A percentile compares a stretch with the other conserved stretches of the same genome.
Conservation (phyloP, 1,140 invertebrate species). For the Goniozus legneri region DNA sequence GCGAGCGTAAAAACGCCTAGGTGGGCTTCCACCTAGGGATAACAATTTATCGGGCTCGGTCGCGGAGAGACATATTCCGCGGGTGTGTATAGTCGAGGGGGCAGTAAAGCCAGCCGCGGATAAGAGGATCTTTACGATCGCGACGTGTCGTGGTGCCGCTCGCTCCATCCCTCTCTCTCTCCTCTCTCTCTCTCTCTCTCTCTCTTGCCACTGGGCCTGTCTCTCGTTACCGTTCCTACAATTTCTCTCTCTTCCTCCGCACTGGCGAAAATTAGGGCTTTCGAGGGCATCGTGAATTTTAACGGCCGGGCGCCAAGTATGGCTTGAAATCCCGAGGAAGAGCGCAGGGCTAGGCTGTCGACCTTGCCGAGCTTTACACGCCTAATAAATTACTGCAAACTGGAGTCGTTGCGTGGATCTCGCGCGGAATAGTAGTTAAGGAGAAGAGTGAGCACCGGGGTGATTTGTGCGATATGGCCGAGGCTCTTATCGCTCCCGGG, state of each 20-base stretch:
- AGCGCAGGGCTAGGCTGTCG: constrained; percentile 28
- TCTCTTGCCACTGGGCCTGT: too few species aligned
- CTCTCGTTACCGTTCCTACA: too few species aligned
- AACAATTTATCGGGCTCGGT: constrained; percentile 6
- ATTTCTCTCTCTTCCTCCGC: too few species aligned
- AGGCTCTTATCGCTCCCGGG: constrained; percentile 39
- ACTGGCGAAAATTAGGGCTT: too few species aligned
- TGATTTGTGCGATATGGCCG: constrained; percentile 48
- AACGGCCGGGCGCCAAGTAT: not conserved
- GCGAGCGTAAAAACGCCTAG: constrained; percentile 12
- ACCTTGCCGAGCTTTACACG: constrained; percentile 36
- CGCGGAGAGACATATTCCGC: constrained; percentile 4
- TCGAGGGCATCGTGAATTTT: too few species aligned
- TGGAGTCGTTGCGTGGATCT: constrained; percentile 30
- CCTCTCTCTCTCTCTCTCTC: too few species aligned
- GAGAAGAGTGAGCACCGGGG: constrained; percentile 23
- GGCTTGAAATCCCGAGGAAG: not conserved
- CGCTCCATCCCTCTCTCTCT: too few species aligned
- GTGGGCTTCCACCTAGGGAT: constrained; percentile 2
- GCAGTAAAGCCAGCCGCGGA: constrained; percentile 15
- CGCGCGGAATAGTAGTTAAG: constrained; percentile 41
- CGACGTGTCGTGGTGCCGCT: too few species aligned
- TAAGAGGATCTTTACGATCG: constrained; percentile 13
- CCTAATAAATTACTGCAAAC: constrained; percentile 48
- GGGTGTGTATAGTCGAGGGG: constrained; percentile 1